Evolutionary conservation across 2,888 invertebrate genomes (phyloP).

Genomic region (Drosophila setosimentum): DNA sequence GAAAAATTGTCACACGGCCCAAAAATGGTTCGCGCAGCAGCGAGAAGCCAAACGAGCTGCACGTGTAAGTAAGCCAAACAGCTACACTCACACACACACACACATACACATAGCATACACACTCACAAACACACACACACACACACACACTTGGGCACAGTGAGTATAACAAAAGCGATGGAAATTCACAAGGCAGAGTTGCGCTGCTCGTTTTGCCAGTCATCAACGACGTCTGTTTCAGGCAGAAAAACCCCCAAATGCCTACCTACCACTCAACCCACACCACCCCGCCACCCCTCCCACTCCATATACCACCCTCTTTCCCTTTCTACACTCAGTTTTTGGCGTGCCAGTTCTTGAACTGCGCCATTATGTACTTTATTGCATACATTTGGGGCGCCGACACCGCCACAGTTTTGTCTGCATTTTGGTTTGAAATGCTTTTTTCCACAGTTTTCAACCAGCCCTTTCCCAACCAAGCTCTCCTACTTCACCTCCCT

Average conservation of each 20-base stretch:
- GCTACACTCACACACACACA: constrained; percentile 31
- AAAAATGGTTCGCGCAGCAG: constrained; percentile 77
- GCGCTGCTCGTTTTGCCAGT: constrained; percentile 57
- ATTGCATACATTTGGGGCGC: constrained; percentile 79
- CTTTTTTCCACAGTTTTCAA: constrained; percentile 61
- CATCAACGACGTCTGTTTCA: constrained; percentile 48
- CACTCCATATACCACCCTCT: background rate
- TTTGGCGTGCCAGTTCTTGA: constrained; percentile 72
- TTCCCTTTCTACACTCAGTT: background rate
- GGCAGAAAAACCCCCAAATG: constrained; percentile 1
- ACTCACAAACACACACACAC: constrained; percentile 16
- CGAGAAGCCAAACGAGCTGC: constrained; percentile 58
- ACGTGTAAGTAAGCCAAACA: constrained; percentile 71
- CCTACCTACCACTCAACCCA: background rate
- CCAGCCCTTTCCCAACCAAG: constrained; percentile 6
- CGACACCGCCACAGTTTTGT: constrained; percentile 58
- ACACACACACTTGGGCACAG: constrained; percentile 13
- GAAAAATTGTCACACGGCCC: constrained; percentile 72
- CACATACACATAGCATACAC: background rate
- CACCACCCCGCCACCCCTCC: constrained; percentile 3
- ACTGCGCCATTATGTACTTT: constrained; percentile 80
- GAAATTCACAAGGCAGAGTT: constrained; percentile 56
- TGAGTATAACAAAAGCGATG: constrained; percentile 68
- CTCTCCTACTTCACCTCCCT: background rate
- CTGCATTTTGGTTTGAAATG: constrained; percentile 77